These are phyloP conservation scores for Acanthopleura granulata DNA, from an alignment of 2,888 invertebrate genomes.

Conservation along the genomic window DNA sequence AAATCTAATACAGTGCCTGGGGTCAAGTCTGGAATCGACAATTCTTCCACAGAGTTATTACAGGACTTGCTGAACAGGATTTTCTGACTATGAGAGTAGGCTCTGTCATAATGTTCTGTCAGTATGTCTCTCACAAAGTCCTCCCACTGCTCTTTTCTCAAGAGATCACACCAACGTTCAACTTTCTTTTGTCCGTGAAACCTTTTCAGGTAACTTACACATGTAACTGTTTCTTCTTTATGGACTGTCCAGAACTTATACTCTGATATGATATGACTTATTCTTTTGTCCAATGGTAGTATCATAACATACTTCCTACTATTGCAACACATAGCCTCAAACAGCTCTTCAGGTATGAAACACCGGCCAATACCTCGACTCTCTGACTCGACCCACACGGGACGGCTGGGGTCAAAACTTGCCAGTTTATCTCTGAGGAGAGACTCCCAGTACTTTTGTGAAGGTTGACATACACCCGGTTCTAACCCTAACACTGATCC, in stretches of 20 bases:
- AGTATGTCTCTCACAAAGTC: conserved; percentile 45
- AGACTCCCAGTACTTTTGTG: conserved; percentile 44
- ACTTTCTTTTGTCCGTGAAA: conserved; percentile 34
- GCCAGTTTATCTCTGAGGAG: conserved; percentile 31
- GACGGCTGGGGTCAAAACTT: conserved; percentile 29
- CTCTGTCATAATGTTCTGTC: conserved; percentile 46
- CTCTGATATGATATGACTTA: conserved; percentile 40
- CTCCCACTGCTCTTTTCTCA: conserved; percentile 37
- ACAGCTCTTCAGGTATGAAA: conserved; percentile 36
- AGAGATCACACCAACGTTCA: conserved; percentile 38
- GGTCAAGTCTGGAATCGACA: too few relatives aligned
- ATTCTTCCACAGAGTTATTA: too few relatives aligned
- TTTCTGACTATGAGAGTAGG: conserved; percentile 42
- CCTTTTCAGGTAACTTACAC: conserved; percentile 33
- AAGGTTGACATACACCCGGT: conserved; percentile 44
- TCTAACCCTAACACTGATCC: conserved; percentile 48
- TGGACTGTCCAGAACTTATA: conserved; percentile 46
- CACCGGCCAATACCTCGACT: conserved; percentile 44
- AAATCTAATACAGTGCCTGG: too few relatives aligned
- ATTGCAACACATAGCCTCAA: conserved; percentile 34
- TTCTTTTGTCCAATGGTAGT: conserved; percentile 44
- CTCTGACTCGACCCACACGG: conserved; percentile 53
- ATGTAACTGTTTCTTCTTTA: conserved; percentile 31
- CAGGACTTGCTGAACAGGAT: conserved; percentile 24
- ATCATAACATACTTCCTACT: conserved; percentile 34